Conservation (phyloP, 2,797 vertebrate species). For the Diglossa cyanea region DNA sequence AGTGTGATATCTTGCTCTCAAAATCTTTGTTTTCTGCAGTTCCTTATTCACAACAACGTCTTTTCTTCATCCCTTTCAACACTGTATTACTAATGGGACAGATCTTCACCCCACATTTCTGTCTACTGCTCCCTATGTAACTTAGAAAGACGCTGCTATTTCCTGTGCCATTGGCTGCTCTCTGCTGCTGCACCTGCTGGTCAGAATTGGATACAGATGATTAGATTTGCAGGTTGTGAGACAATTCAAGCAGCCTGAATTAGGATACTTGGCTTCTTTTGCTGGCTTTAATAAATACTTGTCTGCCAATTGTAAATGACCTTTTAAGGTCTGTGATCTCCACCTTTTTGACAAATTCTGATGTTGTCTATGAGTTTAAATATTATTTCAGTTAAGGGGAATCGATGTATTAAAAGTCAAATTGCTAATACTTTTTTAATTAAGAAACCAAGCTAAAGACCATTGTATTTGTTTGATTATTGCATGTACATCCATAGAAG, state of each 20-base stretch:
- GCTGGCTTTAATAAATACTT: not conserved
- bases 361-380: not conserved
- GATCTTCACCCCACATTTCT: not conserved
- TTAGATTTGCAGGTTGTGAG: not conserved
- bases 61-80: not conserved
- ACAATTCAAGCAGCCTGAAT: not conserved
- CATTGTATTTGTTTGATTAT: not conserved
- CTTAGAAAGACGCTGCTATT: not conserved
- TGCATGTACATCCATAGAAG: fast-evolving
- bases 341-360: not conserved
- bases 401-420: not conserved
- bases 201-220: not conserved
- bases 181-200: not conserved
- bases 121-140: not conserved
- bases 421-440: not conserved
- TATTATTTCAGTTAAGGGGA: not conserved
- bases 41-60: not conserved
- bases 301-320: not conserved
- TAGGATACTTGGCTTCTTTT: not conserved
- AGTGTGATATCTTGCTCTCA: not conserved
- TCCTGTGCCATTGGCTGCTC: not conserved
- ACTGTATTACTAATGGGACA: not conserved
- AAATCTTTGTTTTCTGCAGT: not conserved
- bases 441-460: not conserved
- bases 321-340: not conserved